phyloP scores from a whole-genome alignment of 2,888 invertebrate species.

The Lycaena phlaeas region DNA sequence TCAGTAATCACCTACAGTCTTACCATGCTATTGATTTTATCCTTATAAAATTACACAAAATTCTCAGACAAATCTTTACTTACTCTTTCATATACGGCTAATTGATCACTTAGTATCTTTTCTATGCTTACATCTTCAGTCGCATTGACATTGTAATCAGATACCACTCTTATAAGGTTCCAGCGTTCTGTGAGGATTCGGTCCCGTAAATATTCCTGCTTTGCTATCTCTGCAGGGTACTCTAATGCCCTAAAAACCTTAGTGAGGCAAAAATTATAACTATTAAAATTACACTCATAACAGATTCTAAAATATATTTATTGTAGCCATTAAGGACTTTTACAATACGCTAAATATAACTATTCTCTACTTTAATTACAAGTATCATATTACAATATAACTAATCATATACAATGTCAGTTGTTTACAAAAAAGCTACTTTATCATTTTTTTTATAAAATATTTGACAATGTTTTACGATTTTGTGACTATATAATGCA shows the following conservation, averaged over 20 bases:
- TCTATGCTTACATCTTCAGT: slow-evolving; percentile 72
- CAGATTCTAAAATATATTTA: not conserved
- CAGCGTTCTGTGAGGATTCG: slow-evolving; percentile 73
- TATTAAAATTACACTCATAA: slow-evolving; percentile 2
- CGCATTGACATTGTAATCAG: slow-evolving; percentile 70
- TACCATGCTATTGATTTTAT: too few relatives aligned
- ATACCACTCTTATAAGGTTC: slow-evolving; percentile 72
- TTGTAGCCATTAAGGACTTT: too few relatives aligned
- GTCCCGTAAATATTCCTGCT: slow-evolving; percentile 74
- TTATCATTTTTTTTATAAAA: too few relatives aligned
- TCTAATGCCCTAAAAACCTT: slow-evolving; percentile 86
- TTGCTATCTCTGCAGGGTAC: slow-evolving; percentile 81
- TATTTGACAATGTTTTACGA: too few relatives aligned
- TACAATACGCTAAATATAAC: too few relatives aligned
- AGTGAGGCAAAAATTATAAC: slow-evolving; percentile 22
- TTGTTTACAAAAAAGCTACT: too few relatives aligned
- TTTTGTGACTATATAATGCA: too few relatives aligned
- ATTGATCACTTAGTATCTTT: slow-evolving; percentile 50
- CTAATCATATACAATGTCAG: too few relatives aligned
- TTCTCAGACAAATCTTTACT: slow-evolving; percentile 12
- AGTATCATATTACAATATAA: too few relatives aligned
- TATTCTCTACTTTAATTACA: too few relatives aligned
- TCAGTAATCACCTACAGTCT: too few relatives aligned
- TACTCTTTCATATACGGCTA: slow-evolving; percentile 57
- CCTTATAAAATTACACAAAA: too few relatives aligned